Percentiles rank a stretch among this genome's conserved stretches.
phyloP scores from a whole-genome alignment of 2,888 invertebrate species.

The Subacronicta megacephala region DNA sequence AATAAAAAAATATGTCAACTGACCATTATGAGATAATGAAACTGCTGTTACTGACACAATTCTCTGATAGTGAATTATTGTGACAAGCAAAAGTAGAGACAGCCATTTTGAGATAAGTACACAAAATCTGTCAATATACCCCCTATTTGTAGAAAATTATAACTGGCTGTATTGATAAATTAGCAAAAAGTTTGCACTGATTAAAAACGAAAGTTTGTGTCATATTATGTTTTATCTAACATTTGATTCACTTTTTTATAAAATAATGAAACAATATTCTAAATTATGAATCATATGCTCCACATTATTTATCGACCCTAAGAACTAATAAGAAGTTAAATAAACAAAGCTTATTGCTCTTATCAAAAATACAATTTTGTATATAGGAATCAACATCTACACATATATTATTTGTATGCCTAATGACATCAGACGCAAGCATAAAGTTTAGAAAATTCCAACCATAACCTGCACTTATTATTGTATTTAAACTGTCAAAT shows the following conservation, averaged over 20 bases:
- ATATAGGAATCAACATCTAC: no score
- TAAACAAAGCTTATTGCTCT: not conserved
- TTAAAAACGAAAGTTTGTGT: not conserved
- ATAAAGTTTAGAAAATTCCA: no score
- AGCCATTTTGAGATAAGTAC: conserved; percentile 64
- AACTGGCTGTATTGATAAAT: conserved; percentile 19
- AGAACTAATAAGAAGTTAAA: not conserved
- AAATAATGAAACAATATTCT: no score
- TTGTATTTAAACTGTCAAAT: no score
- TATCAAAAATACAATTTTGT: conserved; percentile 1
- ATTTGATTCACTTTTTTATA: no score
- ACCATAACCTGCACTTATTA: no score
- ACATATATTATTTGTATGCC: no score
- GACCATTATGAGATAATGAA: conserved; percentile 29
- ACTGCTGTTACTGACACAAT: conserved; percentile 11
- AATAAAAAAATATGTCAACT: conserved; percentile 9
- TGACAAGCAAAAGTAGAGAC: conserved; percentile 37
- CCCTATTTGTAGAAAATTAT: conserved; percentile 20
- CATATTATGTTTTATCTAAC: not conserved
- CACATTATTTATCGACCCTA: not conserved
- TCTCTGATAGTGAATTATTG: conserved; percentile 15
- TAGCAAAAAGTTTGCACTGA: conserved; percentile 31
- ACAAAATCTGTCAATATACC: conserved; percentile 38
- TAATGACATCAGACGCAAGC: no score
- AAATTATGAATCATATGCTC: conserved; percentile 4